Percentiles rank a stretch among this genome's conserved stretches.
phyloP scores from a whole-genome alignment of 2,113 vertebrate species.

The Bettongia penicillata region DNA sequence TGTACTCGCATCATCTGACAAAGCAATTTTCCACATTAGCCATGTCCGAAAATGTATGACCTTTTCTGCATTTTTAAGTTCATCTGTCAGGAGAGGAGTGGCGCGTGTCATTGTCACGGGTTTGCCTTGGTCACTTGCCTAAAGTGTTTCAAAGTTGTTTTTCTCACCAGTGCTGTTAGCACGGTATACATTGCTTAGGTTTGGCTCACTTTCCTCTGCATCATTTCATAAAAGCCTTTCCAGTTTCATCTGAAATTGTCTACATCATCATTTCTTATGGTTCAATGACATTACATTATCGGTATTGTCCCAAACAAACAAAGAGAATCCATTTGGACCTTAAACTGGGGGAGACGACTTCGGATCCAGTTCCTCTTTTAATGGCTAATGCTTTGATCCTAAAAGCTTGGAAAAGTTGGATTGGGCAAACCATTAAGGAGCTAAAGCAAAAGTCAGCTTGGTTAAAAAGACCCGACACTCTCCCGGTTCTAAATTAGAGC shows the following conservation, averaged over 20 bases:
- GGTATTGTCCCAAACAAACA: neutral
- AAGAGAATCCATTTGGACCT: neutral
- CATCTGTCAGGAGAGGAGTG: neutral
- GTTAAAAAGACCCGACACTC: neutral
- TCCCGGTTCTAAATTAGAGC: neutral
- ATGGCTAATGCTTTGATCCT: neutral
- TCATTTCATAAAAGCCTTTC: neutral
- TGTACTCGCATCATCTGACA: neutral
- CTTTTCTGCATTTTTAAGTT: neutral
- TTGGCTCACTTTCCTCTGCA: neutral
- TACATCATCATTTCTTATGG: neutral
- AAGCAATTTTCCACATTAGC: neutral
- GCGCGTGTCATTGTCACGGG: neutral
- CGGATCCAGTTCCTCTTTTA: neutral
- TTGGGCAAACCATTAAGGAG: neutral
- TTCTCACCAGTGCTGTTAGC: neutral
- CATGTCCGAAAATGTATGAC: neutral
- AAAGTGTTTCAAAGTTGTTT: neutral
- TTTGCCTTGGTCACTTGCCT: neutral
- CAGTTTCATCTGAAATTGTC: neutral
- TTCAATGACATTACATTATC: neutral
- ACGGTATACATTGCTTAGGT: neutral
- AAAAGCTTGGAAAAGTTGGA: neutral
- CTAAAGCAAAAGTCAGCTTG: neutral
- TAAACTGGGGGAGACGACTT: neutral